Conservation (phyloP, 2,113 vertebrate species). For the Planiliza haematocheilus region DNA sequence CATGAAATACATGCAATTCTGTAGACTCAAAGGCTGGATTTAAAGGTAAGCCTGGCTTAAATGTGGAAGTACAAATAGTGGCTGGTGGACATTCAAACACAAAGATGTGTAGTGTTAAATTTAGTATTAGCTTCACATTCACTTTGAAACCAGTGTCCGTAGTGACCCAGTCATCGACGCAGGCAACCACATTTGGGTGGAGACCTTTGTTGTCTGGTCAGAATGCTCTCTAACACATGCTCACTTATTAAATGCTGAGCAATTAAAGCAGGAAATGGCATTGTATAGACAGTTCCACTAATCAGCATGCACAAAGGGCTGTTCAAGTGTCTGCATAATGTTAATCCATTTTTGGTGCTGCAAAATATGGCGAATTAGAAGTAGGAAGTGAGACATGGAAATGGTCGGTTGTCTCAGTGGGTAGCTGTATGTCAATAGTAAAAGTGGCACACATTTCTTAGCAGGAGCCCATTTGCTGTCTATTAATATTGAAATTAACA, state of each 20-base stretch:
- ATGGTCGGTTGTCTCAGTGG: background rate
- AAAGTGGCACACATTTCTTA: conserved; percentile 1
- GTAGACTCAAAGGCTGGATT: background rate
- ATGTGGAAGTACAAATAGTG: background rate
- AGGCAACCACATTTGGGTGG: conserved; percentile 9
- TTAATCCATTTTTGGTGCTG: conserved; percentile 7
- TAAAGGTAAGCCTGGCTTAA: conserved; percentile 1
- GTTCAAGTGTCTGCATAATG: conserved; percentile 9
- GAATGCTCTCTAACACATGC: conserved; percentile 15
- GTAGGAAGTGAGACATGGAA: conserved; percentile 8
- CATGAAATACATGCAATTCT: background rate
- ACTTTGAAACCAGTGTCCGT: conserved; percentile 45
- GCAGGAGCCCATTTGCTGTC: background rate
- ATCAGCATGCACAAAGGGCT: conserved; percentile 29
- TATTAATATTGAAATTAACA: background rate
- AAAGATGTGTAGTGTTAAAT: conserved; percentile 60
- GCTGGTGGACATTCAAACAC: conserved; percentile 40
- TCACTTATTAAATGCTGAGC: conserved; percentile 16
- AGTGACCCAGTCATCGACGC: conserved; percentile 36
- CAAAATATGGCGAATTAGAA: conserved; percentile 27
- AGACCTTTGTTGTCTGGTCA: conserved; percentile 19
- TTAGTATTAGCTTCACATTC: conserved; percentile 37
- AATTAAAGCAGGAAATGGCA: conserved; percentile 26
- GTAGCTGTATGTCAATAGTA: background rate
- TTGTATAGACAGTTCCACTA: conserved; percentile 25